Evolutionary conservation across 2,797 vertebrate species (phyloP).

Genomic region (Hybognathus amarus): DNA sequence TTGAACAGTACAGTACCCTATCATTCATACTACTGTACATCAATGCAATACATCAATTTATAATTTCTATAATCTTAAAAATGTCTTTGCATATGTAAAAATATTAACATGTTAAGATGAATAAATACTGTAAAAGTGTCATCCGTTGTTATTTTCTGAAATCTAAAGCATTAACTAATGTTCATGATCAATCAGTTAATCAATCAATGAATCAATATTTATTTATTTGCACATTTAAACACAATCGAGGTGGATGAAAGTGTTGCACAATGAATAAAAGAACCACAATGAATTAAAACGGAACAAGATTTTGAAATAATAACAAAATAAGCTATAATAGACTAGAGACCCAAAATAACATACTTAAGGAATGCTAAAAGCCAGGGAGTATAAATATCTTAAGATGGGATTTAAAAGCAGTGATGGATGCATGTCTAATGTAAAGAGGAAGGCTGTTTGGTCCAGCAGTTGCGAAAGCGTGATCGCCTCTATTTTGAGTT

Average conservation of each 20-base stretch:
- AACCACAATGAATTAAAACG: background rate
- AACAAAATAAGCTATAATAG: background rate
- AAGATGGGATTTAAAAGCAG: background rate
- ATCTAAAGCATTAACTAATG: background rate
- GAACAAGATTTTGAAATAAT: background rate
- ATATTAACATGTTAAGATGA: background rate
- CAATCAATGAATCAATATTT: background rate
- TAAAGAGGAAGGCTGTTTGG: background rate
- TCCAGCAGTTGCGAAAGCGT: background rate
- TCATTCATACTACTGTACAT: background rate
- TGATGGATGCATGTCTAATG: background rate
- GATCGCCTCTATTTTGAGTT: background rate
- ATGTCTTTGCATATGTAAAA: background rate
- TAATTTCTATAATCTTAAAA: background rate
- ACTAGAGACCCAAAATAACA: background rate
- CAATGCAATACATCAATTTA: background rate
- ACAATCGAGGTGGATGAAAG: background rate
- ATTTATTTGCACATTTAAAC: background rate
- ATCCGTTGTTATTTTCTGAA: background rate
- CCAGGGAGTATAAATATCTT: background rate
- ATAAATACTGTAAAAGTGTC: background rate
- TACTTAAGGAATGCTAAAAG: background rate
- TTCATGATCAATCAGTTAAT: background rate
- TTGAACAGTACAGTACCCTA: background rate
- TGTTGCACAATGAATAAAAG: background rate